Conservation (phyloP, 2,797 vertebrate genomes). For the Coracias cyanogaster region DNA sequence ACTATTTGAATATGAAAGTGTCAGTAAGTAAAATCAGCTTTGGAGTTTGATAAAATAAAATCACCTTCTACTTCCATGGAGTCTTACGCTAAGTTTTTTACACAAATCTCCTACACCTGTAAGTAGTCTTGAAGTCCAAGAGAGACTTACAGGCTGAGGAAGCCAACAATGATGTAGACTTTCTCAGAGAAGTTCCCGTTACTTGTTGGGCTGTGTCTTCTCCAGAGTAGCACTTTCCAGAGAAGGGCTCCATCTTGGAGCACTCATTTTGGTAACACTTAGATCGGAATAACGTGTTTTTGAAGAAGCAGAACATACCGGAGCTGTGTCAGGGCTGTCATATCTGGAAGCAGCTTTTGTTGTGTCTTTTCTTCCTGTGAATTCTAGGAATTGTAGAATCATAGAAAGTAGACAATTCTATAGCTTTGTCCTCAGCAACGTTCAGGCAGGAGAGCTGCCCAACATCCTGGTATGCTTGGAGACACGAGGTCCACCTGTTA, state of each 20-base stretch:
- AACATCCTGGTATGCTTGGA: neutral
- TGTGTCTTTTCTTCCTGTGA: neutral
- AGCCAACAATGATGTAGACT: neutral
- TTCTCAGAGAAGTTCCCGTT: neutral
- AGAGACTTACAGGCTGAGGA: neutral
- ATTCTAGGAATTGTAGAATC: neutral
- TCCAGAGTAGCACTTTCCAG: no score
- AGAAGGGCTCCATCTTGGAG: no score
- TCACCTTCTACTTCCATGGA: neutral
- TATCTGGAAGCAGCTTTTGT: neutral
- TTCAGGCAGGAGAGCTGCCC: neutral
- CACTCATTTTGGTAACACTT: neutral
- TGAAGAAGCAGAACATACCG: neutral
- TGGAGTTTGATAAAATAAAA: neutral
- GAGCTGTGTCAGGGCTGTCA: neutral
- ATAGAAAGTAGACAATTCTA: rapidly evolving
- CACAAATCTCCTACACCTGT: neutral
- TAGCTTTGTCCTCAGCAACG: neutral
- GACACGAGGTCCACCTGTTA: neutral
- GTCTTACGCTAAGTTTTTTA: neutral
- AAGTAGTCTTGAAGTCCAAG: neutral
- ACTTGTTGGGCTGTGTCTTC: neutral
- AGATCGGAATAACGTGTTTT: neutral
- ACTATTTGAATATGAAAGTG: neutral
- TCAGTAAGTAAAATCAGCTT: neutral